Evolutionary conservation across 2,797 vertebrate species (phyloP).

Genomic region (Eremophila alpestris): DNA sequence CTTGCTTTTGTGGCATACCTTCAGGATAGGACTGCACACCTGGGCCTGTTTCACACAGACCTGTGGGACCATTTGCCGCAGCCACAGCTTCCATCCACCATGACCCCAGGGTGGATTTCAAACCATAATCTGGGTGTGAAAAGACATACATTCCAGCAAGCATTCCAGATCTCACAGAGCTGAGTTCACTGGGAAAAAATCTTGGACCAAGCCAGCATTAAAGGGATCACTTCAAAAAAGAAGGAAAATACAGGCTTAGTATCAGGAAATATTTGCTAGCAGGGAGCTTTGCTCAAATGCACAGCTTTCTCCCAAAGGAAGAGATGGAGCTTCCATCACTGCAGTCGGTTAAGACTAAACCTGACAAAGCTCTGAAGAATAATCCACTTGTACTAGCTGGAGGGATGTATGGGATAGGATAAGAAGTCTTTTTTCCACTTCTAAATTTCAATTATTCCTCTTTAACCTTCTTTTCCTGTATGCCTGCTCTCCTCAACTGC

Average conservation of each 20-base stretch:
- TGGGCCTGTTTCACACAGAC: neutral
- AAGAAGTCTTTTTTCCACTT: conserved; percentile 28
- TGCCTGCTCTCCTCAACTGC: neutral
- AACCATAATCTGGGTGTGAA: neutral
- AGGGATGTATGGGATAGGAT: neutral
- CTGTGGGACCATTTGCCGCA: neutral
- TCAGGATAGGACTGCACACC: neutral
- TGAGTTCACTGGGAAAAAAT: conserved; percentile 62
- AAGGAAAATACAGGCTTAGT: conserved; percentile 55
- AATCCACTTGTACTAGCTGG: neutral
- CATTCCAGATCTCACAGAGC: conserved; percentile 41
- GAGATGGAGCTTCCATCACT: conserved; percentile 12
- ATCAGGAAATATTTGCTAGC: conserved; percentile 64
- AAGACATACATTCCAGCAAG: conserved; percentile 16
- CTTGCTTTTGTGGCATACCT: neutral
- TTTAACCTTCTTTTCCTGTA: neutral
- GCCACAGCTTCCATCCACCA: neutral
- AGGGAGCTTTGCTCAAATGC: conserved; percentile 36
- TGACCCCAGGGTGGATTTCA: neutral
- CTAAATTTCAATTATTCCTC: neutral
- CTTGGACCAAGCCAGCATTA: conserved; percentile 30
- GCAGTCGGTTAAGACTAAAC: neutral
- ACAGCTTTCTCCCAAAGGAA: conserved; percentile 41
- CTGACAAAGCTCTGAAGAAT: conserved; percentile 23
- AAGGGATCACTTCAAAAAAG: conserved; percentile 40